phyloP scores from a whole-genome alignment of 2,797 vertebrate genomes.

The Microcaecilia unicolor region DNA sequence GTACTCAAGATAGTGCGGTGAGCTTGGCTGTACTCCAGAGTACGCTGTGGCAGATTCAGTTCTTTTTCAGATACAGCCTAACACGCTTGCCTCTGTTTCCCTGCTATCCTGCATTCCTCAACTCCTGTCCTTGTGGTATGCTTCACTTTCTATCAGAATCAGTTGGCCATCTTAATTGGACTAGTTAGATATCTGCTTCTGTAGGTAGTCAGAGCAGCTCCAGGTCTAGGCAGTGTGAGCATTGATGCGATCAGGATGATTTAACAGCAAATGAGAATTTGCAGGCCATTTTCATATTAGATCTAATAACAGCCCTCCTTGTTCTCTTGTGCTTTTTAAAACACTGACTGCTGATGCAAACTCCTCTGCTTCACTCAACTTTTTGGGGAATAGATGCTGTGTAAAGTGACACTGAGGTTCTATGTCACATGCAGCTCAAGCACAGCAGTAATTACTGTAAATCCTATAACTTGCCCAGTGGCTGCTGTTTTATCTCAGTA shows the following conservation, averaged over 20 bases:
- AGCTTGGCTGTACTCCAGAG: too few relatives aligned
- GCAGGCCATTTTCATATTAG: constrained; percentile 2
- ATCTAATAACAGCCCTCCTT: constrained; percentile 3
- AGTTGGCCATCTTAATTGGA: constrained; percentile 18
- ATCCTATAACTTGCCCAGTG: constrained; percentile 9
- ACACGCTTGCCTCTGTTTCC: too few relatives aligned
- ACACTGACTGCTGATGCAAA: constrained; percentile 7
- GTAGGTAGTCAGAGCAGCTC: constrained; percentile 15
- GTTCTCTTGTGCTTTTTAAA: constrained; percentile 5
- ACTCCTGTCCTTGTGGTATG: constrained; percentile 21
- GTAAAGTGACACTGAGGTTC: neutral
- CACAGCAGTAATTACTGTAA: constrained; percentile 13
- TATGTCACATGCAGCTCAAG: neutral
- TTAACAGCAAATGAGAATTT: constrained; percentile 12
- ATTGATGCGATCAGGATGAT: constrained; percentile 19
- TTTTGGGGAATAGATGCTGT: constrained; percentile 13
- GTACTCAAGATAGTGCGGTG: too few relatives aligned
- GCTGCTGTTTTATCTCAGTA: constrained; percentile 13
- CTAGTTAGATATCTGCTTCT: constrained; percentile 7
- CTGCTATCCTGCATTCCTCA: too few relatives aligned
- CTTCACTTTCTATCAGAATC: constrained; percentile 28
- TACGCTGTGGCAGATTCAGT: too few relatives aligned
- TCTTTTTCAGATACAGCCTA: too few relatives aligned
- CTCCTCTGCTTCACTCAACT: constrained; percentile 19
- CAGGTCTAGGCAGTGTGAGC: constrained; percentile 15